Base-by-base conservation (phyloP, 2,113 vertebrate genomes). In the Cromileptes altivelis region DNA sequence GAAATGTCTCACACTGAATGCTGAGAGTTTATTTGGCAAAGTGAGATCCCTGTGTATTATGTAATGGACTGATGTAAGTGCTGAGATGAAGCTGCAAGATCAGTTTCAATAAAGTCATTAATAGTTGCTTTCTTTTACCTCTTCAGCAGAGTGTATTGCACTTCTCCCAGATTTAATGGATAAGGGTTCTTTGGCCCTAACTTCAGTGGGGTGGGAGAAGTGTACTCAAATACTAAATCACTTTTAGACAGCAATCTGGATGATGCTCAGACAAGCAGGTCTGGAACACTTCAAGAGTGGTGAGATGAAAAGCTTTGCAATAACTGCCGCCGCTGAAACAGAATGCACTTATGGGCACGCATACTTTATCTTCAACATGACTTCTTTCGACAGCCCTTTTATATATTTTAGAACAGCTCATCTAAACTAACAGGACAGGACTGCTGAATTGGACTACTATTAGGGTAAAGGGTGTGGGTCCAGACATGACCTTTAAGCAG, bases 181-280 rank as follows among this genome's bases (percentile, higher is more conserved):
- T 47, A 15, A 62, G 23, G 68, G 52, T 53, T 73, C 13, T 72
- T 74, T 63, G 76, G 85, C 74, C 23, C 13, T 63, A 80, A 74
- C 64, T 70, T 78, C 50, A 79, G 27, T 30, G 33, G 56, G 25
- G 42, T 12, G 42, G 42, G 25, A 80, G 61, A 80, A 56, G 63
- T 78, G 75, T 71, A 52, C 52, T 81, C 50, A 18, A 23, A 68
- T 64, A 69, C 72, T 85, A 80, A 90, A 91, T 90, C 82, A 89
- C 79, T 68, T 84, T 82, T 69, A 60, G 88, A 89, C 61, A 80
- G 84, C 30, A 18, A 33, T 73, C 87, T 87, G 87, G 85, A 89
- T 81, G 71, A 49, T 62, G 84, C 27, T 84, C 63, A 75, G 52
- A 27, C 76, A 37, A 79, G 57, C 73, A 58, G 61, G 33, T 74